These are phyloP conservation scores for Macrobrachium nipponense DNA, from an alignment of 1,140 invertebrate species.

Conservation along the genomic window DNA sequence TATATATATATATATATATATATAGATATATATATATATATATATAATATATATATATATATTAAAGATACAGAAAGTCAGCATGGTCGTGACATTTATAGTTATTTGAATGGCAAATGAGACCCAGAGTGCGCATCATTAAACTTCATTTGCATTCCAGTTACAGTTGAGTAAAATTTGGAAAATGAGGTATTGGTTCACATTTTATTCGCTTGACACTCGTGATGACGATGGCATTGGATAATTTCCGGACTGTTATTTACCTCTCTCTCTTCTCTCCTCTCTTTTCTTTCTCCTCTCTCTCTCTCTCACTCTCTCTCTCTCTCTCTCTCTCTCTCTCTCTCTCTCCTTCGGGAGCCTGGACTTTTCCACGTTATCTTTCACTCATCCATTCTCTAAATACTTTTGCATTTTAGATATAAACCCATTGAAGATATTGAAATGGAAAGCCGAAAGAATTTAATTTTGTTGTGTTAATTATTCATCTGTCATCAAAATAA, in stretches of 20 bases:
- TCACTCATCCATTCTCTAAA: too few relatives aligned
- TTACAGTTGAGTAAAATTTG: too few relatives aligned
- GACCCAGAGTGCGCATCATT: not conserved
- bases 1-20: not conserved
- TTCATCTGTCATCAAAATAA: not conserved
- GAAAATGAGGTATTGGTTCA: not conserved
- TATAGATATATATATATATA: not conserved
- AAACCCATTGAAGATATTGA: too few relatives aligned
- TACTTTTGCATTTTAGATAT: too few relatives aligned
- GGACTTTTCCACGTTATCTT: too few relatives aligned
- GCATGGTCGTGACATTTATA: too few relatives aligned
- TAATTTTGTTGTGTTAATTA: too few relatives aligned
- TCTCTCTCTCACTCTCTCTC: conserved; percentile 23
- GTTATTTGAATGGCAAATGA: too few relatives aligned
- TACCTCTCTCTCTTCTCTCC: not conserved
- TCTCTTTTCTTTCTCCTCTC: not conserved
- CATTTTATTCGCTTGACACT: not conserved
- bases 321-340: conserved; percentile 7
- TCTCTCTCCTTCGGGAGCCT: not conserved
- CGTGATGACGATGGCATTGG: not conserved
- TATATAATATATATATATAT: conserved; percentile 22
- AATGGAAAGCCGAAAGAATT: too few relatives aligned
- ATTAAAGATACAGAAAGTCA: too few relatives aligned
- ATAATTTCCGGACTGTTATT: not conserved
- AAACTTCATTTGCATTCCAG: too few relatives aligned